phyloP scores from a whole-genome alignment of 2,113 vertebrate species.

The Cyrtonyx montezumae region DNA sequence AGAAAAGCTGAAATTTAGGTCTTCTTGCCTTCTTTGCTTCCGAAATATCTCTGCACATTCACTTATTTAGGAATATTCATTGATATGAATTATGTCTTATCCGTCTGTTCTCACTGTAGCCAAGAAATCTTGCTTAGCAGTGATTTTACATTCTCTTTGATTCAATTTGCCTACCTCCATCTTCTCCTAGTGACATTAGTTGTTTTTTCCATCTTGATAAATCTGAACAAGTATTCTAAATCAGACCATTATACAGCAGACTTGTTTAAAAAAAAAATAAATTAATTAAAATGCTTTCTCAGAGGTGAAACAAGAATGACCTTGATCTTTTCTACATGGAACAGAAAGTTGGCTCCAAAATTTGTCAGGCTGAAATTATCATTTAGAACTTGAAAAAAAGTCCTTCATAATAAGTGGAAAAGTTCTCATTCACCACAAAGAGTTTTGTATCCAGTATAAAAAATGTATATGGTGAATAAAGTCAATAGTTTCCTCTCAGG shows the following conservation, averaged over 20 bases:
- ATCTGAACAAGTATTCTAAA: background rate
- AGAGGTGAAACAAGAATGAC: background rate
- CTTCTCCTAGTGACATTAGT: background rate
- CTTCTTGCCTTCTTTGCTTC: background rate
- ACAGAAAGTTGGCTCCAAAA: background rate
- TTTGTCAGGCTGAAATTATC: background rate
- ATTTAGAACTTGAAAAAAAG: background rate
- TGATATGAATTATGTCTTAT: background rate
- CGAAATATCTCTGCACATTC: background rate
- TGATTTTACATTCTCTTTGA: background rate
- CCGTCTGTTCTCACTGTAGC: background rate
- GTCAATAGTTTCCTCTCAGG: background rate
- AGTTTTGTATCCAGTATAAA: background rate
- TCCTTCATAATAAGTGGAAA: background rate
- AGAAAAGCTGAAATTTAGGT: background rate
- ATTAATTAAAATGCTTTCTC: background rate
- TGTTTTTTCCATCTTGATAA: background rate
- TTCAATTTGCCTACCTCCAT: background rate
- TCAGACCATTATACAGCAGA: background rate
- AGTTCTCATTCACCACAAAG: background rate
- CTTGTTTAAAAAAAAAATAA: background rate
- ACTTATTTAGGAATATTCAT: background rate
- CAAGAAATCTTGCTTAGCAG: background rate
- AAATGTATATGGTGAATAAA: rapidly evolving
- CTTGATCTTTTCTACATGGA: background rate